These are phyloP conservation scores for Nomada fabriciana DNA, from an alignment of 2,888 invertebrate species.

Conservation along the genomic window DNA sequence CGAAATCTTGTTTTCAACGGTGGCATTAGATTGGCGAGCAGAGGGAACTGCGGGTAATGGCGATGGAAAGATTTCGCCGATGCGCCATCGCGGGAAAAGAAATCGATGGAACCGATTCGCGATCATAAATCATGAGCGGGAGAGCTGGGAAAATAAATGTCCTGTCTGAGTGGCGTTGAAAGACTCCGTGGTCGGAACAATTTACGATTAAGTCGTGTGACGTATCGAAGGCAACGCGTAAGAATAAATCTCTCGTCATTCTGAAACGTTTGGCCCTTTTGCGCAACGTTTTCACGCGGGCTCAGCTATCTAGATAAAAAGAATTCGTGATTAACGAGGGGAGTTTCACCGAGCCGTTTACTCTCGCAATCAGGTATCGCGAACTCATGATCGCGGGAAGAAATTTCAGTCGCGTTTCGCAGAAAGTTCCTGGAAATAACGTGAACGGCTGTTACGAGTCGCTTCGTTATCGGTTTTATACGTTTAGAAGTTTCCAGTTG, in stretches of 20 bases:
- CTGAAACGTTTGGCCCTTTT: background rate
- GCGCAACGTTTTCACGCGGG: constrained; percentile 1
- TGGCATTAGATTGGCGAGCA: constrained; percentile 18
- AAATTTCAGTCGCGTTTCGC: constrained; percentile 22
- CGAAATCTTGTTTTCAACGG: constrained; percentile 29
- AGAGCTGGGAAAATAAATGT: constrained; percentile 47
- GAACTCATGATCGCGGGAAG: constrained; percentile 5
- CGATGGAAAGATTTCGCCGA: constrained; percentile 41
- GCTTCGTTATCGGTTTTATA: constrained; percentile 61
- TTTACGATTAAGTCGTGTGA: constrained; percentile 53
- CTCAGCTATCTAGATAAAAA: constrained; percentile 17
- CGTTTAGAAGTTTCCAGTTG: constrained; percentile 29
- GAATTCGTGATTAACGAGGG: constrained; percentile 46
- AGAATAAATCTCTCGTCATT: constrained; percentile 49
- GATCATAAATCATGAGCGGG: constrained; percentile 46
- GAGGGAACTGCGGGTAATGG: constrained; percentile 22
- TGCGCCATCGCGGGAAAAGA: constrained; percentile 35
- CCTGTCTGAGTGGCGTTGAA: constrained; percentile 51
- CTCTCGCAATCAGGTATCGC: constrained; percentile 40
- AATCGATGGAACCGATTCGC: constrained; percentile 43
- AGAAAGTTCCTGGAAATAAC: constrained; percentile 26
- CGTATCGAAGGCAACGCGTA: constrained; percentile 40
- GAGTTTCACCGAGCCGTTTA: constrained; percentile 29
- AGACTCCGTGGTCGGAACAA: constrained; percentile 43
- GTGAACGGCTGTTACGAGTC: constrained; percentile 48